Evolutionary conservation across 2,888 invertebrate genomes (phyloP), one percentile per base, ranked within the genome.

Genomic region (Leptinotarsa juncta): DNA sequence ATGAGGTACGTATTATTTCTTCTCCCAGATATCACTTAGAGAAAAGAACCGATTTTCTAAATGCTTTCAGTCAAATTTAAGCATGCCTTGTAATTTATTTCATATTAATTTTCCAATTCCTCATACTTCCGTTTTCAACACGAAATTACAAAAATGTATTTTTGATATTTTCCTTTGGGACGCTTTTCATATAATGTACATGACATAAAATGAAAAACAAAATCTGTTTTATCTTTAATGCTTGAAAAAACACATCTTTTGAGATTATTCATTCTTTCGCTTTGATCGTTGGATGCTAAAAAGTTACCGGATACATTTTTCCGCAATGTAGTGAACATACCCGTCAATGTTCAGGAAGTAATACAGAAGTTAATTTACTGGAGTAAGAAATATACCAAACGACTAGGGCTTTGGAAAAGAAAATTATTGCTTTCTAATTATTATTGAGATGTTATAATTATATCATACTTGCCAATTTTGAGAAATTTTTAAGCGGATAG

Each of bases 241-340:
- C 42, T 57, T 57, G 57, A 20, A 57, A 26, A 10, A 20, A 23
- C 18, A 20, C 20, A 20, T 32, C 26, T 16, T 62, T 62, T 18
- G n/a, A 32, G 32, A 62, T 62, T 42, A 42, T 62, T 62, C 18
- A n/a, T 62, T 32, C 7, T n/a, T 32, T 62, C 26, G 18, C 62
- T 62, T 62, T 62, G 62, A 62, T 42, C 42, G 32, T 73, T 62
- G 49, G 68, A 76, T 71, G 4, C 14, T 69, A 51, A 57, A 78
- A 75, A 77, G 78, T 76, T 77, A 71, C 73, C 51, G 53, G 65
- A 71, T 78, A 72, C 76, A 76, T 73, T 75, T 70, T 71, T 77
- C 69, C 74, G 71, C 72, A 69, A 73, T 74, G 79, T 81, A 79
- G 78, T 74, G 78, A 80, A 79, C 80, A 81, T 65, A 69, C 69